Base-by-base conservation (phyloP, 1,140 invertebrate genomes). In the Schlechtendalia chinensis region DNA sequence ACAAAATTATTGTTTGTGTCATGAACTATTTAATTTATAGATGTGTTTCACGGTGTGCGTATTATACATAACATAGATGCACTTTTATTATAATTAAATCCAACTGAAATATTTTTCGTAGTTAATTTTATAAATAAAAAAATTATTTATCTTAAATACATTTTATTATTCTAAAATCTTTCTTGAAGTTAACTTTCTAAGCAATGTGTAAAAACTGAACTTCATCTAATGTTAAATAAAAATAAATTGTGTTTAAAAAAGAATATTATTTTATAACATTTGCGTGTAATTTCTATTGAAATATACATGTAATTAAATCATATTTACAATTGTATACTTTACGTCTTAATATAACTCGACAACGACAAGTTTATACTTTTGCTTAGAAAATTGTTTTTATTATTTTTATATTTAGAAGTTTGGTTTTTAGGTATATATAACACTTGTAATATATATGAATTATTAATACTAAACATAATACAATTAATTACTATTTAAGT, bases 351-450 rank as follows among this genome's bases (percentile, higher is more conserved):
- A 39, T 39, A 8, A 39, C 8, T 39, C 32, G 32, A 39, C 8
- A 39, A 4, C 8, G 32, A 39, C 8, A 39, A 39, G 32, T 39
- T 39, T 4, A 39, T 39, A 39, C 32, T 63, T 19, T 63, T 63
- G 61, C 61, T 63, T 63, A 63, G 61, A 63, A 63, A 63, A 32
- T 32, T 32, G 10, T 29, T 61, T 63, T 63, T 63, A n/a, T 63
- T 32, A 11, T 32, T n/a, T n/a, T n/a, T 32, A 63, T 63, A 29
- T 10, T 29, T 63, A 19, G 2, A 32, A 32, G 17, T 63, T 63
- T 63, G 17, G 17, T 63, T 29, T 32, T 4, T 27, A 27, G 5
- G 24, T 61, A 61, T 8, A 1, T 50, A 50, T 50, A 50, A 1
- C 47, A 11, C 47, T 50, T 50, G 3, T 50, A 50, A 50, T 12